Percentiles rank a stretch among this genome's conserved stretches.
Conservation (phyloP, 2,797 vertebrate genomes). For the Crypturellus tataupa region DNA sequence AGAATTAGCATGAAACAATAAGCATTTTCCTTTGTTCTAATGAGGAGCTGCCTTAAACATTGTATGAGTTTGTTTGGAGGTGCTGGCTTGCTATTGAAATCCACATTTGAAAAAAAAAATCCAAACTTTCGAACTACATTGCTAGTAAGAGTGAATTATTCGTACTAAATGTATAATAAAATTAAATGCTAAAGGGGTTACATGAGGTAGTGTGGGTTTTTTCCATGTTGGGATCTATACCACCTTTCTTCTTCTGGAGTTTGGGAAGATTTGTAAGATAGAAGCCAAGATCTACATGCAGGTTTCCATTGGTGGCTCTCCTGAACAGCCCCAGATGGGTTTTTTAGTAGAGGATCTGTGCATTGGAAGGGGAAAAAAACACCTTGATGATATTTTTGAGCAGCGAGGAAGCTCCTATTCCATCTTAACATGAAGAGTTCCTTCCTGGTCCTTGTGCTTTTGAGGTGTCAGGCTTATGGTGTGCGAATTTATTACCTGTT, state of each 20-base stretch:
- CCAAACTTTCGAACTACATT: not conserved
- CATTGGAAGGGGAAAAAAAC: not conserved
- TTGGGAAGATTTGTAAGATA: fast-evolving
- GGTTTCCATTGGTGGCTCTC: not conserved
- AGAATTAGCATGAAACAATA: not conserved
- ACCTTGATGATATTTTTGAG: fast-evolving
- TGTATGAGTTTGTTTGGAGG: not conserved
- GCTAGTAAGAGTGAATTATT: not conserved
- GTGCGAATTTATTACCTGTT: not conserved
- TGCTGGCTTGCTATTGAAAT: not conserved
- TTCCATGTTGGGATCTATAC: fast-evolving
- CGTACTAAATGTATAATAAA: not conserved
- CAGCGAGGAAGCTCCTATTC: not conserved
- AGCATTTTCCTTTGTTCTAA: not conserved
- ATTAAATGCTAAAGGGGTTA: not conserved
- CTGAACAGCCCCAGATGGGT: not conserved
- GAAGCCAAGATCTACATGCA: fast-evolving
- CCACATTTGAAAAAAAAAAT: not conserved
- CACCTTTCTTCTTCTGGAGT: not conserved
- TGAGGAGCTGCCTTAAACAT: fast-evolving
- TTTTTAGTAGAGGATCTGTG: not conserved
- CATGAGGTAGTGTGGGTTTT: too few species aligned
- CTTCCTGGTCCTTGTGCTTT: fast-evolving
- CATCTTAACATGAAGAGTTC: not conserved
- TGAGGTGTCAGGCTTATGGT: not conserved